Conservation (phyloP, 1,140 invertebrate genomes). For the Ganaspis sp. region DNA sequence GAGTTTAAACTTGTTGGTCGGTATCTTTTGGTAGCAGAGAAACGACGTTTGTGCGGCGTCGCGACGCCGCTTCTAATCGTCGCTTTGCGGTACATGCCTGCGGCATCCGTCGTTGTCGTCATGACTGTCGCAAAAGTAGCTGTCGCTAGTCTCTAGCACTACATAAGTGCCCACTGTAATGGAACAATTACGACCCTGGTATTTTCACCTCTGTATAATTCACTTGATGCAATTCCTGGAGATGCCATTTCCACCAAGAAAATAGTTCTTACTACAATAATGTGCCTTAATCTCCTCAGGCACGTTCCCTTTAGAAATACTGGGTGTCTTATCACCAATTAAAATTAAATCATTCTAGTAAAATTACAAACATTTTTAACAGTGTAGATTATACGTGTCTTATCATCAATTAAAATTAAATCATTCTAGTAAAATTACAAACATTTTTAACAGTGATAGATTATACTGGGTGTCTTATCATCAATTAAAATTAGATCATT, state of each 20-base stretch:
- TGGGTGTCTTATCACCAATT: not conserved
- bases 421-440: too few species aligned
- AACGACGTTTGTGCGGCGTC: not conserved
- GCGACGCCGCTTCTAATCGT: constrained; percentile 4
- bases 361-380: too few species aligned
- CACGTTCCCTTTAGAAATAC: not conserved
- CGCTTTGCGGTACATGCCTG: constrained; percentile 15
- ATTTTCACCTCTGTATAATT: constrained; percentile 13
- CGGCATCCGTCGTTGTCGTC: constrained; percentile 4
- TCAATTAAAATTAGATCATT: not conserved
- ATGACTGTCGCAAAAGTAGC: constrained; percentile 20
- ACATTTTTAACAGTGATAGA: too few species aligned
- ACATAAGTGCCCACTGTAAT: constrained; percentile 29
- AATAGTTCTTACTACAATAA: not conserved
- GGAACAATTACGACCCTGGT: constrained; percentile 4
- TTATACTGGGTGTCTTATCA: not conserved
- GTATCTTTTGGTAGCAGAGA: not conserved
- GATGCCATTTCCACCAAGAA: not conserved
- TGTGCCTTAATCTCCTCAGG: not conserved
- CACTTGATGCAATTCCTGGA: not conserved
- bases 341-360: not conserved
- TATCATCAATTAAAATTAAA: too few species aligned
- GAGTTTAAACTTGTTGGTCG: not conserved
- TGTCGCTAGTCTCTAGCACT: not conserved
- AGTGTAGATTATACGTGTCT: too few species aligned